Evolutionary conservation across 2,888 invertebrate species (phyloP).

Genomic region (Myopa tessellatipennis): DNA sequence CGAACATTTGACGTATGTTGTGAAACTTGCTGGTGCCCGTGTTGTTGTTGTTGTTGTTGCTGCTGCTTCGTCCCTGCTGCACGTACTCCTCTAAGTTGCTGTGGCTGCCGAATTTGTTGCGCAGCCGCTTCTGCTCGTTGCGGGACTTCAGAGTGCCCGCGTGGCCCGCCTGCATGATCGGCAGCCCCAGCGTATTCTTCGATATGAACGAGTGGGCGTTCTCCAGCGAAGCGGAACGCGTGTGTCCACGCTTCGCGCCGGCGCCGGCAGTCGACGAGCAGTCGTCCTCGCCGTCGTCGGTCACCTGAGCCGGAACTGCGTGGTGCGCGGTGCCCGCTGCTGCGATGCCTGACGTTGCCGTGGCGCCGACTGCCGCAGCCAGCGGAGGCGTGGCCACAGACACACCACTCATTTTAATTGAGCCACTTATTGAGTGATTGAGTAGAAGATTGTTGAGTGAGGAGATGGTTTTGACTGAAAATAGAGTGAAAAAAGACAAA

Average conservation of each 20-base stretch:
- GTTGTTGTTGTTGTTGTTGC: not conserved
- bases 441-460: too few species aligned
- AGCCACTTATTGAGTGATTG: too few species aligned
- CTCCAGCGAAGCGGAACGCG: conserved; percentile 65
- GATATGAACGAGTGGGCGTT: conserved; percentile 57
- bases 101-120: conserved; percentile 65
- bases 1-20: conserved; percentile 67
- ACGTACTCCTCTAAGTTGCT: conserved; percentile 64
- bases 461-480: not conserved
- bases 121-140: conserved; percentile 65
- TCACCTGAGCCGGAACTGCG: conserved; percentile 55
- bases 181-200: conserved; percentile 61
- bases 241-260: conserved; percentile 62
- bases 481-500: not conserved
- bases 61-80: conserved; percentile 57
- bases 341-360: not conserved
- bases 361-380: not conserved
- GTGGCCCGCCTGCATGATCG: conserved; percentile 35
- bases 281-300: not conserved
- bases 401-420: not conserved
- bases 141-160: conserved; percentile 65
- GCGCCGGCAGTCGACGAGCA: conserved; percentile 22
- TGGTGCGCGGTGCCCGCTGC: conserved; percentile 49
- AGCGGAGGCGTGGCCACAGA: conserved; percentile 7
- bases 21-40: conserved; percentile 58